These are phyloP conservation scores for Trichacis sp. DNA, from an alignment of 2,888 invertebrate species.

Conservation along the genomic window DNA sequence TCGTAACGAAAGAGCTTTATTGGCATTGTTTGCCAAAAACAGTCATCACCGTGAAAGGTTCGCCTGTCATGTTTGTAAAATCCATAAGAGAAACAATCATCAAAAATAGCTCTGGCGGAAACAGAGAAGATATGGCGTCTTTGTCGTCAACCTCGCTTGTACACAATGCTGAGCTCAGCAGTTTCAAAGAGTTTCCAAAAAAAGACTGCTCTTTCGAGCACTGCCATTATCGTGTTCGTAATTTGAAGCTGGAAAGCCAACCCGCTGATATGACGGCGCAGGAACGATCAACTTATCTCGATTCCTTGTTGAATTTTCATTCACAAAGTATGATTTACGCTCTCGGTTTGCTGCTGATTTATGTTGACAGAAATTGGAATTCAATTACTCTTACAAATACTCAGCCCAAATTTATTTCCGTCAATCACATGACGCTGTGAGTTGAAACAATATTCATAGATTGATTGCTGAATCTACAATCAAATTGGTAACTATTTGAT, in stretches of 20 bases:
- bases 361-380: conserved; percentile 77
- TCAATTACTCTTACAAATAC: conserved; percentile 70
- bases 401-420: conserved; percentile 63
- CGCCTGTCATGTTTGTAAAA: conserved; percentile 71
- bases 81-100: conserved; percentile 69
- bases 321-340: conserved; percentile 77
- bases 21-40: conserved; percentile 74
- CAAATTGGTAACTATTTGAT: background rate
- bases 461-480: too few species aligned
- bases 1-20: conserved; percentile 73
- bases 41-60: conserved; percentile 72
- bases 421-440: conserved; percentile 76
- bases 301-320: conserved; percentile 75
- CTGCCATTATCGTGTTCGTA: conserved; percentile 72
- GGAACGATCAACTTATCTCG: conserved; percentile 73
- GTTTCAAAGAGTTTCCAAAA: conserved; percentile 60
- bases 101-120: conserved; percentile 27
- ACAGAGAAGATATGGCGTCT: conserved; percentile 42
- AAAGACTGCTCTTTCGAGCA: conserved; percentile 75
- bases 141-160: conserved; percentile 53
- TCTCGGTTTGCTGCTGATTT: conserved; percentile 79
- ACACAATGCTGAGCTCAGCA: background rate
- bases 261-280: conserved; percentile 71
- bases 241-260: conserved; percentile 72
- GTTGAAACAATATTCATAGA: too few species aligned